Base-by-base conservation (phyloP, 2,113 vertebrate genomes). In the Phalacrocorax brasilianus region DNA sequence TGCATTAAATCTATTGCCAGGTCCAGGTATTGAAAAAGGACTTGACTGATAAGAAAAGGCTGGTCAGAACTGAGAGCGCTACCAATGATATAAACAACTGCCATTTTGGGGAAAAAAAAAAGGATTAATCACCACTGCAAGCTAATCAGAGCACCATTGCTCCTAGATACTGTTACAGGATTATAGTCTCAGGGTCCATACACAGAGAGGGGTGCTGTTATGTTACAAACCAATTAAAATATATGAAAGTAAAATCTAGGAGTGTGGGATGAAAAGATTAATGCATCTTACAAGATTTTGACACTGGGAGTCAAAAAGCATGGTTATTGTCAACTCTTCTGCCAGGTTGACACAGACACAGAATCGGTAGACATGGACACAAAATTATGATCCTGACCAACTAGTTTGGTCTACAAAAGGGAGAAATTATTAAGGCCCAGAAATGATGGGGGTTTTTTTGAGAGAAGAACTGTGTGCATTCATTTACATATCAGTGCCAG, bases 61-160 rank as follows among this genome's bases (percentile, higher is more conserved):
- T 92, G 86, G 50, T 63, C 42, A 95, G 87, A 89, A 83, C 0
- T 70, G 28, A 93, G 87, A 95, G 72, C 2, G 20, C 71, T 91
- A 93, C 32, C 89, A 93, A 62, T 63, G 67, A 88, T 89, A 92
- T 97, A 97, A 97, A 97, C 93, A 96, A 88, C 93, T 95, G 92
- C 50, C 87, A 61, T 85, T 38, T 83, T 52, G 32, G 12, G 32
- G 20, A 0, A 32, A 56, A 23, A 32, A 56, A 23, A 66, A 86
- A 53, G 70, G 52, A 96, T 97, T 85, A 88, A 95, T 97, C 92
- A 94, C n/a, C 33, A 50, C 66, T 89, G 86, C 73, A 92, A 95
- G 58, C 15, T 89, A 91, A 93, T 94, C 77, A 91, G 80, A 91
- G 52, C 71, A 88, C 87, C 66, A 35, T 22, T 92, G 96, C 45